These are phyloP conservation scores for Lamellibrachia columna DNA, from an alignment of 2,888 invertebrate species.

Conservation along the genomic window DNA sequence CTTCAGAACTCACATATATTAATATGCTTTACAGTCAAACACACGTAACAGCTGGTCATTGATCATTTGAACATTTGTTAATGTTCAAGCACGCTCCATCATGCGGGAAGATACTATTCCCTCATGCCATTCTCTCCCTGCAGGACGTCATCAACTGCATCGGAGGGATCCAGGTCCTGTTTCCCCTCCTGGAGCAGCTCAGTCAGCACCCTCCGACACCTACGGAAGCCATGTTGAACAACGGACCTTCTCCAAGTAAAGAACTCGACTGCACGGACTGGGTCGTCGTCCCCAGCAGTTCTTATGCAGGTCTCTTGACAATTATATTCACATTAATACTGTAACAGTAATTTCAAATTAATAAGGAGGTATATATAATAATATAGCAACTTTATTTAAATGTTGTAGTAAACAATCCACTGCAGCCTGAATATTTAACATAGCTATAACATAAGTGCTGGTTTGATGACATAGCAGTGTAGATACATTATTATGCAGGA, in stretches of 20 bases:
- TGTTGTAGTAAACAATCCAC: too few species aligned
- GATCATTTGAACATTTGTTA: too few species aligned
- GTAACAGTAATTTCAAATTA: not conserved
- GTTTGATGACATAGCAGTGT: too few species aligned
- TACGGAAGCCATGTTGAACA: not conserved
- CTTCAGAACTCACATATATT: too few species aligned
- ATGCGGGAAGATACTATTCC: not conserved
- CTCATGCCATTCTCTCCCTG: constrained; percentile 17
- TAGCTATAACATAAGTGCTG: too few species aligned
- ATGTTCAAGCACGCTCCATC: not conserved
- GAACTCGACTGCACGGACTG: constrained; percentile 67
- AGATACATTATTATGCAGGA: too few species aligned
- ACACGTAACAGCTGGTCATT: too few species aligned
- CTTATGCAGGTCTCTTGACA: constrained; percentile 55
- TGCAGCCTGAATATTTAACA: too few species aligned
- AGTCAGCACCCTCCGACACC: constrained; percentile 20
- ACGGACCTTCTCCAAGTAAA: not conserved
- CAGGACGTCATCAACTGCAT: constrained; percentile 70
- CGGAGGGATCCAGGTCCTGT: constrained; percentile 72
- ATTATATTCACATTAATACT: not conserved
- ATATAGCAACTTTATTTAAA: too few species aligned
- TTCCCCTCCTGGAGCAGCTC: constrained; percentile 71
- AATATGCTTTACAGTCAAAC: too few species aligned
- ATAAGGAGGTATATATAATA: too few species aligned
- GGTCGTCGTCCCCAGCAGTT: constrained; percentile 70